Evolutionary conservation across 2,797 vertebrate species (phyloP).

Genomic region (Echeneis naucrates): DNA sequence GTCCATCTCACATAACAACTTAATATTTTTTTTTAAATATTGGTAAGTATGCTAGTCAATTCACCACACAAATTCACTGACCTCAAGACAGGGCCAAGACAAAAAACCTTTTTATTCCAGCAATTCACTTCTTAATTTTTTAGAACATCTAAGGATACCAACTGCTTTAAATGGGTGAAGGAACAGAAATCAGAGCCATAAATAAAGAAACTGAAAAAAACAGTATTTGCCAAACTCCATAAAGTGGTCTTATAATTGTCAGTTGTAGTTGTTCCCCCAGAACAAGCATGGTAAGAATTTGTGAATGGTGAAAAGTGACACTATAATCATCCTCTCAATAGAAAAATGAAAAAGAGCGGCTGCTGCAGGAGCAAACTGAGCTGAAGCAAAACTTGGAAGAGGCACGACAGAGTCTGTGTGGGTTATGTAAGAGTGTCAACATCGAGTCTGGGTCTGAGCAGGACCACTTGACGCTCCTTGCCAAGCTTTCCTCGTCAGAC

Average conservation of each 20-base stretch:
- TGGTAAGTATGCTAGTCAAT: background rate
- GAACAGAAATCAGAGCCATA: background rate
- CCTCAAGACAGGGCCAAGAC: background rate
- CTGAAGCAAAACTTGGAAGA: constrained; percentile 91
- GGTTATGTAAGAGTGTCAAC: constrained; percentile 90
- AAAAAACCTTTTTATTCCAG: background rate
- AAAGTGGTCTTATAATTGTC: constrained; percentile 6
- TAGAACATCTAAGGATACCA: background rate
- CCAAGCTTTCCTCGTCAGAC: constrained; percentile 89
- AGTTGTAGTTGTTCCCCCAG: background rate
- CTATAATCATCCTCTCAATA: constrained; percentile 64
- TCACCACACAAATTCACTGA: background rate
- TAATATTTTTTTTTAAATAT: background rate
- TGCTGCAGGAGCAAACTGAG: constrained; percentile 90
- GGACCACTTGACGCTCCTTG: constrained; percentile 90
- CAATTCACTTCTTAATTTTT: background rate
- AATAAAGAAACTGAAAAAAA: background rate
- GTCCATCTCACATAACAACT: background rate
- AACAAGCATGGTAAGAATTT: background rate
- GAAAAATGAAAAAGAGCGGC: constrained; percentile 91
- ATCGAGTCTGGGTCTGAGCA: constrained; percentile 87
- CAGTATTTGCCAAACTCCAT: background rate
- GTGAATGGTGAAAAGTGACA: background rate
- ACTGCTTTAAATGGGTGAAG: background rate
- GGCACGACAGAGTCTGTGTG: constrained; percentile 89